Conservation (phyloP, 2,888 invertebrate genomes). For the Tetheella fluctuosa region DNA sequence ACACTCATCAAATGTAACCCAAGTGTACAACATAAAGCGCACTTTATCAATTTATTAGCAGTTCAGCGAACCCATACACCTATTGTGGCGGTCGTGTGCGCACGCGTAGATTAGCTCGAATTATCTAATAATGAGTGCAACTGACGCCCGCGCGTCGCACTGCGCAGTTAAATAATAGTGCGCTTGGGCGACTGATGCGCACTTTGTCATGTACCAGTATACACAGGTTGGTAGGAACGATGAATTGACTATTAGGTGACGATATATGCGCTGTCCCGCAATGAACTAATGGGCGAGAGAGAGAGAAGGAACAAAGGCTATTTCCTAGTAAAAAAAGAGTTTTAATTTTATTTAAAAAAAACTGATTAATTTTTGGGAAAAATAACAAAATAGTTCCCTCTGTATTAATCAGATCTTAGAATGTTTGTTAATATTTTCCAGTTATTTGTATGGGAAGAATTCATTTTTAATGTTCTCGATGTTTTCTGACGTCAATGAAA, state of each 20-base stretch:
- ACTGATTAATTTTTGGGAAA: too few relatives aligned
- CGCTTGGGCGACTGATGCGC: background rate
- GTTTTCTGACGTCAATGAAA: too few relatives aligned
- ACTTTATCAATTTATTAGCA: constrained; percentile 53
- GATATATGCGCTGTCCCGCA: too few relatives aligned
- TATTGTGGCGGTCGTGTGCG: constrained; percentile 42
- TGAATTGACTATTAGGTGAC: background rate
- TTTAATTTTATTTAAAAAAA: too few relatives aligned
- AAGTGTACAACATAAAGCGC: constrained; percentile 9
- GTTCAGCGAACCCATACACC: constrained; percentile 71
- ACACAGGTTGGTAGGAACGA: background rate
- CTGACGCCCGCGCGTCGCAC: constrained; percentile 44
- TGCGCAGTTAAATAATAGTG: background rate
- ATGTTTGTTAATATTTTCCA: too few relatives aligned
- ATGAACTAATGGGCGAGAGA: too few relatives aligned
- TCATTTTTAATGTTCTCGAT: too few relatives aligned
- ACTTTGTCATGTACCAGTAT: background rate
- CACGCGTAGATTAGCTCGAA: constrained; percentile 63
- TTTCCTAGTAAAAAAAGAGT: too few relatives aligned
- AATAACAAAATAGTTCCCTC: too few relatives aligned
- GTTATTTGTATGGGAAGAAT: too few relatives aligned
- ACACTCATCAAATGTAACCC: background rate
- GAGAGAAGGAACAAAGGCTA: too few relatives aligned
- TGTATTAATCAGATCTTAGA: too few relatives aligned
- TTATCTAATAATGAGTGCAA: constrained; percentile 60